Evolutionary conservation across 1,140 invertebrate genomes (phyloP), one percentile per base, ranked within the genome.

Genomic region (Diachasma alloeum): DNA sequence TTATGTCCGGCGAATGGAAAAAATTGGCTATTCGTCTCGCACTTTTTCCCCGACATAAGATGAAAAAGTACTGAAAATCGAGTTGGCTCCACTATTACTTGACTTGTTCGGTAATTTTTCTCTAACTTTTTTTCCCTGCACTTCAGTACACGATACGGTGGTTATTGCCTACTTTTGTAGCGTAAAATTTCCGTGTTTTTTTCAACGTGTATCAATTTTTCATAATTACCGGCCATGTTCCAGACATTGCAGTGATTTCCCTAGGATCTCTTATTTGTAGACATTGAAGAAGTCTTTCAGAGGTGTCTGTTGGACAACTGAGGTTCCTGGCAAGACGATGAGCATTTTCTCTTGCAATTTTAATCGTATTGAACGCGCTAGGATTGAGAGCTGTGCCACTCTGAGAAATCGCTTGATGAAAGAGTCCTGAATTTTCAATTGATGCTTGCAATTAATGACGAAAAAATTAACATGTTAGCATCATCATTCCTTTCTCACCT

Each of bases 361-460:
- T 92, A 24, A 93, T 86, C 68, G 86, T 90, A 0, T 93, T 91
- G 67, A 95, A 90, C 0, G 94, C 92, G 95, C 96, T 97, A 0
- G 94, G 91, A 82, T 93, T 93, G 9, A 95, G 86, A 3, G 94
- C 93, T 0, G 94, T 95, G 1, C 96, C 96, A 83, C 95, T 95
- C 88, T 95, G 93, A 0, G 94, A 92, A 74, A 96, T 95, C 1
- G 88, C 94, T 56, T 92, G 92, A 70, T 94, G 93, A 76, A 96
- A 95, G 3, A 95, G 81, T 69, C 93, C 94, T 94, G 53, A 13
- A 48, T 48, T n/a, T 59, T 24, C 17, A 59, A 22, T 59, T 19
- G 6, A 59, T 59, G 17, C 10, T 9, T 15, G 4, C 5, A 59
- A 11, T 59, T 19, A 59, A 22, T 22, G 19, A 9, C 2, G 17